Conservation (phyloP, 2,113 vertebrate species). For the Felis chaus region DNA sequence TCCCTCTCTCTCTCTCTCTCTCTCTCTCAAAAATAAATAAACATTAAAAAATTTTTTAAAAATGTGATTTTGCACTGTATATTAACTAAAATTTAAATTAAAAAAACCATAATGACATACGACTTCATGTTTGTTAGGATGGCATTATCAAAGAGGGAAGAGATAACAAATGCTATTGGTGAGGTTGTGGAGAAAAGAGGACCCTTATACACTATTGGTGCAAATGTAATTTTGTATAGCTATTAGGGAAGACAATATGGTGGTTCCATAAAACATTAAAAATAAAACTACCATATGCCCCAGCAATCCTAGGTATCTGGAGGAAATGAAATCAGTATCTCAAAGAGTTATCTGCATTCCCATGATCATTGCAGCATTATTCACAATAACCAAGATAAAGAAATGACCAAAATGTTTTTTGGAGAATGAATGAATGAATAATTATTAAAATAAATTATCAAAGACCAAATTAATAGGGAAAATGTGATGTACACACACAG, state of each 20-base stretch:
- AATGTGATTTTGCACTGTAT: too few relatives aligned
- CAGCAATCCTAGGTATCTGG: not conserved
- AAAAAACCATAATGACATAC: not conserved
- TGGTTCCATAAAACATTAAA: not conserved
- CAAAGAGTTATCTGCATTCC: not conserved
- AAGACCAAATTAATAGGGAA: not conserved
- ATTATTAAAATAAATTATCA: not conserved
- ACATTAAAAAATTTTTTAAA: too few relatives aligned
- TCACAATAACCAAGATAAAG: not conserved
- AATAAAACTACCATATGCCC: not conserved
- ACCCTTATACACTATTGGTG: not conserved
- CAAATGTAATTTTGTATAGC: not conserved
- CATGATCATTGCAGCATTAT: not conserved
- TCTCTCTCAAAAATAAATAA: too few relatives aligned
- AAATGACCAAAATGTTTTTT: not conserved
- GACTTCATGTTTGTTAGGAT: not conserved
- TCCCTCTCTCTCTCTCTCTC: too few relatives aligned
- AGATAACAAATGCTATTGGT: not conserved
- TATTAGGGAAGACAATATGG: not conserved
- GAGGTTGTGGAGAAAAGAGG: not conserved
- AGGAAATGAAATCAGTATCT: not conserved
- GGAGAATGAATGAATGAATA: not conserved
- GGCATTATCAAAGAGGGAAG: not conserved
- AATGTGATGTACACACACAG: not conserved
- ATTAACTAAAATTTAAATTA: too few relatives aligned